Base-by-base conservation (phyloP, 1,140 invertebrate species). In the Pogonomyrmex californicus region DNA sequence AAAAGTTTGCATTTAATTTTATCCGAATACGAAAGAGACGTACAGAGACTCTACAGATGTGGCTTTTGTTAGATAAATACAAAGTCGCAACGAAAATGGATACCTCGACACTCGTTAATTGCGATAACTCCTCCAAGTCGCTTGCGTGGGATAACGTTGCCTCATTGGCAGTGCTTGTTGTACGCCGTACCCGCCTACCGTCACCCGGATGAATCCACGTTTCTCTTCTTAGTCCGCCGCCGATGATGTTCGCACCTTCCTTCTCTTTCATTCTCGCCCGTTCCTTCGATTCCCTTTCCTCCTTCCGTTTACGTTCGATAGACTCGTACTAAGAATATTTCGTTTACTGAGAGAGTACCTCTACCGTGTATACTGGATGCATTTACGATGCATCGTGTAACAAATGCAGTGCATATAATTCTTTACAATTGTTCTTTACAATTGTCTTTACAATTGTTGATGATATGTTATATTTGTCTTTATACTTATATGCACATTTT, bases 161-260 rank as follows among this genome's bases (percentile, higher is more conserved):
- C 94, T 94, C 95, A 88, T 63, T 96, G 6, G 93, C 91, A 33
- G 96, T 92, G n/a, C 96, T 94, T 66, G 97, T 95, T 30, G 97
- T 97, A 23, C 97, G 97, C 81, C 97, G 95, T 91, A 97, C 96
- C 9, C 97, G 94, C 76, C 96, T 93, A 58, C 96, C 95, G 4
- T 97, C 97, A 91, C 97, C 97, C 9, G 97, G 97, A 92, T 97
- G 96, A 88, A 98, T 96, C 98, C 98, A 98, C 56, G 97, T 97
- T 95, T 98, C 98, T 86, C 97, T 96, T 65, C 97, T 94, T 62
- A 96, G 93, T 63, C 93, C 92, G 73, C 95, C 95, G 54, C 94
- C 94, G 10, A 94, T 93, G 56, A 87, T 93, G 68, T 92, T 94
- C 33, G 94, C 94, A 56, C 94, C 94, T 95, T 96, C 95, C 93